Conservation (phyloP, 2,113 vertebrate genomes). For the Pseudorhombus dupliciocellatus region DNA sequence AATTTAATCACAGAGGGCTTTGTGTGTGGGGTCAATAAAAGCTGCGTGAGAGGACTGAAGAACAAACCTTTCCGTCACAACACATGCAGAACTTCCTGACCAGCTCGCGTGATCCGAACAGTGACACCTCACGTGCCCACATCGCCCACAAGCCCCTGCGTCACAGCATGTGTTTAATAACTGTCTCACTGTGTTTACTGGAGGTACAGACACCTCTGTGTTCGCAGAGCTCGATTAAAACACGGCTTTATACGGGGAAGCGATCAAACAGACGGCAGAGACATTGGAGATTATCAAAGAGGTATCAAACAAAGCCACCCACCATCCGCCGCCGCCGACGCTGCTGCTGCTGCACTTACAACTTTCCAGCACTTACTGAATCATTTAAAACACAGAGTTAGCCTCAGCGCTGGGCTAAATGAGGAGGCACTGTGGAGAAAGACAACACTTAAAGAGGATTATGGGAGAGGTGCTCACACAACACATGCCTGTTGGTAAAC, state of each 20-base stretch:
- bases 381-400: slow-evolving; percentile 58
- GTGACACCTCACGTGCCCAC: slow-evolving; percentile 18
- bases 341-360: slow-evolving; percentile 25
- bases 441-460: slow-evolving; percentile 68
- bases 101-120: background rate
- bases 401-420: slow-evolving; percentile 35
- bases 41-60: slow-evolving; percentile 46
- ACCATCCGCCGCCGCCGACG: slow-evolving; percentile 23
- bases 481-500: slow-evolving; percentile 56
- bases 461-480: slow-evolving; percentile 54
- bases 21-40: slow-evolving; percentile 64
- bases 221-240: slow-evolving; percentile 45
- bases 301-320: slow-evolving; percentile 49
- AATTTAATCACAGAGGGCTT: slow-evolving; percentile 65
- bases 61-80: slow-evolving; percentile 33
- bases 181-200: slow-evolving; percentile 7
- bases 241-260: slow-evolving; percentile 55
- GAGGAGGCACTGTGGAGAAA: slow-evolving; percentile 53
- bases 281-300: slow-evolving; percentile 43
- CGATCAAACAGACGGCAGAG: slow-evolving; percentile 45
- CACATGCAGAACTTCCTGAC: background rate
- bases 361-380: slow-evolving; percentile 53
- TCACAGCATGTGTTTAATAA: slow-evolving; percentile 32
- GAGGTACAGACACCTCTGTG: slow-evolving; percentile 16
- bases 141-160: slow-evolving; percentile 24